Conservation (phyloP, 2,113 vertebrate species). For the Perognathus longimembris region DNA sequence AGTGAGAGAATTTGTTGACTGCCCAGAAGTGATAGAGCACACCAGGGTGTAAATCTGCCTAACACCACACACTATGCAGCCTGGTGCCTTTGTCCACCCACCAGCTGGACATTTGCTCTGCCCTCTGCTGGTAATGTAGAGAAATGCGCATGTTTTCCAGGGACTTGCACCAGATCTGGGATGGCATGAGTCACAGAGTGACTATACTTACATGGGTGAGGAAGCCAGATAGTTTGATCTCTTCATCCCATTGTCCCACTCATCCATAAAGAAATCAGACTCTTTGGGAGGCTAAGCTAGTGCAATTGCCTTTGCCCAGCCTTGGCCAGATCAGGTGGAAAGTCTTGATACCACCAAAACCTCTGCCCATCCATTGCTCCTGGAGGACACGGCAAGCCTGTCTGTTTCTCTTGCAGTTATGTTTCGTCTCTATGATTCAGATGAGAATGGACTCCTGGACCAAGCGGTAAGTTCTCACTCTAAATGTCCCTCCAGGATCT, state of each 20-base stretch:
- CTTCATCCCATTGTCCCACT: background rate
- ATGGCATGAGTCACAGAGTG: background rate
- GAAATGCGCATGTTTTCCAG: background rate
- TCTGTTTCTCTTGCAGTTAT: constrained; percentile 90
- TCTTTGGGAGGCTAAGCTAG: background rate
- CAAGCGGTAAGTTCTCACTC: constrained; percentile 90
- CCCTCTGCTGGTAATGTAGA: background rate
- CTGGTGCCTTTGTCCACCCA: background rate
- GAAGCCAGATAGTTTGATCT: background rate
- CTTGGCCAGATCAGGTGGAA: background rate
- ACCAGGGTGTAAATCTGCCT: background rate
- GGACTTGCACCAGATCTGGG: background rate
- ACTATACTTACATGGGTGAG: background rate
- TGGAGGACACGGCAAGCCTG: constrained; percentile 25
- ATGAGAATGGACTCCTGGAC: constrained; percentile 95
- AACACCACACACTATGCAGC: background rate
- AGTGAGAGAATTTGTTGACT: background rate
- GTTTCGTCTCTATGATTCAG: constrained; percentile 96
- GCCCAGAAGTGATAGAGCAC: too few species aligned
- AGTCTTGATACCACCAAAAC: background rate
- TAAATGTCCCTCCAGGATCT: background rate
- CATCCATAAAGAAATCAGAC: background rate
- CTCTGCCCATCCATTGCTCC: background rate
- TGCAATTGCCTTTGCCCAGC: background rate
- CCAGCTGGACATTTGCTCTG: background rate